Percentiles rank a stretch among this genome's conserved stretches.
Evolutionary conservation across 1,140 invertebrate species (phyloP).

Genomic region (silkworm (Bombyx mori)): ASM3026992v2 NC_085130.1:19038001-19038500

Average conservation of each 20-base stretch:
- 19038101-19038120: conserved; percentile 42
- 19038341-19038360: not conserved
- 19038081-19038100: conserved; percentile 53
- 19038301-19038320: not conserved
- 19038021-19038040: conserved; percentile 46
- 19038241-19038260: not conserved
- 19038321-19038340: not conserved
- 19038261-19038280: not conserved
- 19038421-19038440: too few relatives aligned
- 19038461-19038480: too few relatives aligned
- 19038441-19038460: too few relatives aligned
- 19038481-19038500: too few relatives aligned
- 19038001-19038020: conserved; percentile 57
- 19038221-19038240: conserved; percentile 23
- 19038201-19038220: conserved; percentile 41
- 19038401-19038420: too few relatives aligned
- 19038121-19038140: conserved; percentile 39
- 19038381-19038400: not conserved
- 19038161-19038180: conserved; percentile 37
- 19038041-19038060: conserved; percentile 45
- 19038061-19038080: conserved; percentile 55
- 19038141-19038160: conserved; percentile 28
- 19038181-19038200: conserved; percentile 42
- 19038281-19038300: not conserved
- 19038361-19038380: not conserved